Conservation (phyloP, 2,797 vertebrate genomes). For the Lithobates sylvaticus region DNA sequence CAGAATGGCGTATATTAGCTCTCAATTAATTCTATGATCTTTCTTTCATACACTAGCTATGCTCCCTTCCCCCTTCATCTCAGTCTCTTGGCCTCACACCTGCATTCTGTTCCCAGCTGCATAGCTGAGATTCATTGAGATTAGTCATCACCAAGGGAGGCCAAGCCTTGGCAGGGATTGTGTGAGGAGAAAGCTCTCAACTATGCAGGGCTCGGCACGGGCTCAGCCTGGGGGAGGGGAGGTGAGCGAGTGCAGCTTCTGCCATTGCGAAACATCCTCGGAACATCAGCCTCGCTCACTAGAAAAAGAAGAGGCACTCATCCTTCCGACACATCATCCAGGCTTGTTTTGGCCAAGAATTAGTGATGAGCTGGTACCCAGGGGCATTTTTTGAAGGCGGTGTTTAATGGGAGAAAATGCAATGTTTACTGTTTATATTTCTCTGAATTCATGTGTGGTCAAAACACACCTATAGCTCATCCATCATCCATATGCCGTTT, state of each 20-base stretch:
- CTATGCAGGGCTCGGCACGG: conserved; percentile 60
- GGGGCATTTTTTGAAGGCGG: neutral
- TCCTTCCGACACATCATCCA: conserved; percentile 6
- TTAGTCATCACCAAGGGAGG: conserved; percentile 59
- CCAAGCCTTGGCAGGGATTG: conserved; percentile 61
- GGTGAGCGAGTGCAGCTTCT: conserved; percentile 56
- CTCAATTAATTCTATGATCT: conserved; percentile 14
- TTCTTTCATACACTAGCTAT: conserved; percentile 9
- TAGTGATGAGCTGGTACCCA: neutral
- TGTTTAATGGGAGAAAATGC: neutral
- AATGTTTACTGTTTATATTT: neutral
- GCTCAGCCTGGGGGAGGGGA: conserved; percentile 56
- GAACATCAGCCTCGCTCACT: neutral
- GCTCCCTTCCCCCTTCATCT: conserved; percentile 21
- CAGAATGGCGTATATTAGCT: neutral
- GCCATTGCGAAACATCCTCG: conserved; percentile 45
- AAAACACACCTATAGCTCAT: conserved; percentile 4
- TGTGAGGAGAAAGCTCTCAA: conserved; percentile 60
- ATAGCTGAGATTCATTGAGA: conserved; percentile 61
- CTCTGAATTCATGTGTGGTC: neutral
- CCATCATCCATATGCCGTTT: neutral
- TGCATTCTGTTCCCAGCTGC: conserved; percentile 58
- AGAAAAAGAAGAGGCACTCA: neutral
- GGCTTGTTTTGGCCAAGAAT: neutral
- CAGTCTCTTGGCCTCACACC: conserved; percentile 49